Percentiles rank a stretch among this genome's conserved stretches.
These are phyloP conservation scores for Drosophila pseudotakahashii DNA, from an alignment of 2,888 invertebrate genomes.

Conservation along the genomic window DNA sequence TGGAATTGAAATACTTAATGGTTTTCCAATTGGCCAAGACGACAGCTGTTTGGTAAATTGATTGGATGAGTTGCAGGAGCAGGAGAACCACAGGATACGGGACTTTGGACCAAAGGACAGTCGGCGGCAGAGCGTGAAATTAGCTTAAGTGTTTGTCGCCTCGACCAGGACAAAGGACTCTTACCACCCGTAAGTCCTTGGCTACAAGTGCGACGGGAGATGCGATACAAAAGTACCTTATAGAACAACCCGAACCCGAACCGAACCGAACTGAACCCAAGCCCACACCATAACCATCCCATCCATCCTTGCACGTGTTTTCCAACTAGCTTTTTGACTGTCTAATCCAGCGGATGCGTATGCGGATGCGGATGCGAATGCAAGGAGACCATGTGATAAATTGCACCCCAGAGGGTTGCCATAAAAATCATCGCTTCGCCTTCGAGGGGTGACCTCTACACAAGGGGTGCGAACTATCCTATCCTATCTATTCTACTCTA, in stretches of 20 bases:
- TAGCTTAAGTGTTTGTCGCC: conserved; percentile 73
- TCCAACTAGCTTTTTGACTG: conserved; percentile 81
- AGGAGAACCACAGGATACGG: conserved; percentile 1
- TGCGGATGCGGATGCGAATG: conserved; percentile 39
- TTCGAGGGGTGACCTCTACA: conserved; percentile 22
- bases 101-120: conserved; percentile 13
- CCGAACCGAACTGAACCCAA: neutral
- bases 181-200: conserved; percentile 21
- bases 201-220: conserved; percentile 39
- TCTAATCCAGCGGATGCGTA: conserved; percentile 68
- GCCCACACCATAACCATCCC: neutral
- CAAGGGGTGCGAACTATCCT: conserved; percentile 6
- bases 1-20: conserved; percentile 36
- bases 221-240: neutral
- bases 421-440: conserved; percentile 72
- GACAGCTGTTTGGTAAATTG: conserved; percentile 66
- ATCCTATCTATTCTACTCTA: neutral
- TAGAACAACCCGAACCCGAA: neutral
- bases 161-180: conserved; percentile 8
- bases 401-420: conserved; percentile 83
- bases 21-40: conserved; percentile 53
- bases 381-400: conserved; percentile 81
- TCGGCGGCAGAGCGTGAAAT: conserved; percentile 80
- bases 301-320: conserved; percentile 55
- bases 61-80: conserved; percentile 19